These are phyloP conservation scores for Protophormia terraenovae DNA, from an alignment of 2,888 invertebrate genomes.

Conservation along the genomic window DNA sequence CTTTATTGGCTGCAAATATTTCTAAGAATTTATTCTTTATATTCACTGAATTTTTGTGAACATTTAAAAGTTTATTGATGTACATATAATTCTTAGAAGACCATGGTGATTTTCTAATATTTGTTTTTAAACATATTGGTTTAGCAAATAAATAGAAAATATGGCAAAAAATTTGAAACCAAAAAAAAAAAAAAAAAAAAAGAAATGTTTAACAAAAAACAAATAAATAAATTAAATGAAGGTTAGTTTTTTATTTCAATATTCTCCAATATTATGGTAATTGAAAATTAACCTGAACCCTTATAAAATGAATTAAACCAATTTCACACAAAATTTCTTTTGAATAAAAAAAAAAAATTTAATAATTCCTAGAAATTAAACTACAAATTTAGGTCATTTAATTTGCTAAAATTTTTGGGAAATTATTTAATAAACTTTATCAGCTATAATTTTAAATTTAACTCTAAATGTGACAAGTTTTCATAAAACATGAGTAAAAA, in stretches of 20 bases:
- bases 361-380: neutral
- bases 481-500: neutral
- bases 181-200: neutral
- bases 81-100: slow-evolving; percentile 4
- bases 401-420: too few relatives aligned
- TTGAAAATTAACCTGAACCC: slow-evolving; percentile 28
- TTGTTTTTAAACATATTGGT: slow-evolving; percentile 30
- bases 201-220: neutral
- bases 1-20: too few relatives aligned
- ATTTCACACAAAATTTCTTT: neutral
- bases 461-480: too few relatives aligned
- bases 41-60: slow-evolving; percentile 1
- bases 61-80: slow-evolving; percentile 29
- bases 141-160: slow-evolving; percentile 19
- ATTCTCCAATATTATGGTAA: neutral
- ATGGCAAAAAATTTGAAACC: neutral
- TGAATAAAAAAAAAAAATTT: neutral
- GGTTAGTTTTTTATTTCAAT: neutral
- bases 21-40: neutral
- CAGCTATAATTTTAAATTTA: too few relatives aligned
- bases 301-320: neutral
- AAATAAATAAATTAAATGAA: slow-evolving; percentile 3
- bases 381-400: neutral
- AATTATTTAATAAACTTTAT: too few relatives aligned
- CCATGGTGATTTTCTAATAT: slow-evolving; percentile 36